These are phyloP conservation scores for Hemichromis elongatus DNA, from an alignment of 2,113 vertebrate species.

Conservation along the genomic window DNA sequence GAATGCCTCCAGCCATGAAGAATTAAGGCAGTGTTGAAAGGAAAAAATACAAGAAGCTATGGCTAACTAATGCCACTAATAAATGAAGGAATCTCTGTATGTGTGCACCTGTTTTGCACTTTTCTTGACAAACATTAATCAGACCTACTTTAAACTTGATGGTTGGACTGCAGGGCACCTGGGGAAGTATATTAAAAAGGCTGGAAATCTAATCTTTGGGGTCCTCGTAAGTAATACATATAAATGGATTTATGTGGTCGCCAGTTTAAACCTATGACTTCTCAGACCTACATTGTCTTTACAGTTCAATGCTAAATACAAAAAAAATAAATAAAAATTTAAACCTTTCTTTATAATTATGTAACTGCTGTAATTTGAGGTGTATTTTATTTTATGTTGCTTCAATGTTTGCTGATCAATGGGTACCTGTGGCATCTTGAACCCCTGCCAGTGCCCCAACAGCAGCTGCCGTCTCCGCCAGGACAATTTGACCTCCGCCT, in stretches of 20 bases:
- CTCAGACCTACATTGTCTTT: background rate
- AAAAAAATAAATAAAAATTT: background rate
- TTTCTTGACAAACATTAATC: background rate
- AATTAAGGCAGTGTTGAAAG: no score
- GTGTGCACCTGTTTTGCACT: background rate
- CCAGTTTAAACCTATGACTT: background rate
- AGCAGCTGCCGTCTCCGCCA: slow-evolving; percentile 96
- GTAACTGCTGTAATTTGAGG: background rate
- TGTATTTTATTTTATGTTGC: background rate
- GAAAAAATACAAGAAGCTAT: no score
- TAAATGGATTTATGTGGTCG: background rate
- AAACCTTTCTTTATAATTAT: background rate
- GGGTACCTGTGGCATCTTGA: slow-evolving; percentile 76
- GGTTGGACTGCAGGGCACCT: background rate
- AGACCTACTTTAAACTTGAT: background rate
- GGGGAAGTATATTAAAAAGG: background rate
- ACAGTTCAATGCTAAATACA: background rate
- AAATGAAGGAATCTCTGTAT: background rate
- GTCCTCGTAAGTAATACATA: background rate
- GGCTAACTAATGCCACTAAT: no score
- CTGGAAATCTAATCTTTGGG: background rate
- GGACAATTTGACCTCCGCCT: slow-evolving; percentile 94
- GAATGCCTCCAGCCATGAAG: no score
- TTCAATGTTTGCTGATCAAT: background rate
- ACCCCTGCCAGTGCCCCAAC: slow-evolving; percentile 94